phyloP scores from a whole-genome alignment of 1,140 invertebrate genomes.

The Drosophila rhopaloa region DNA sequence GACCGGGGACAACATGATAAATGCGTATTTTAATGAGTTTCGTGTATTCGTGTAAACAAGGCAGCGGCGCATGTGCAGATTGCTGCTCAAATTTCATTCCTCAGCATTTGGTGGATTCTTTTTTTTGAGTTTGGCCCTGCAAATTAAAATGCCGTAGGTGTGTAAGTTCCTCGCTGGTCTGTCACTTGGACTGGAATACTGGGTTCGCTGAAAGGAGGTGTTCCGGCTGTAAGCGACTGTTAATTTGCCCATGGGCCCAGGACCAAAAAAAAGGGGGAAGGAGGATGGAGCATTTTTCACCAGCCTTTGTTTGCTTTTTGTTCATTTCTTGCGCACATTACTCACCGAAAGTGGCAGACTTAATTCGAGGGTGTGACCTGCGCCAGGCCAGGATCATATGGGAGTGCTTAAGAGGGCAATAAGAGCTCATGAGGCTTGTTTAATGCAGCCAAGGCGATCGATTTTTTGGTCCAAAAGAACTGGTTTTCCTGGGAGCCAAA shows the following conservation, averaged over 20 bases:
- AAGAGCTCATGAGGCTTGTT: constrained; percentile 46
- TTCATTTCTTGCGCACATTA: constrained; percentile 57
- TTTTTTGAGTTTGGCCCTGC: constrained; percentile 24
- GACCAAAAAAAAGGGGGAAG: constrained; percentile 5
- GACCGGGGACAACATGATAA: constrained; percentile 65
- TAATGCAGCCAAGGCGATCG: constrained; percentile 38
- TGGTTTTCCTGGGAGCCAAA: constrained; percentile 2
- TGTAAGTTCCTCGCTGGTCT: constrained; percentile 51
- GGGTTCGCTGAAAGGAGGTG: constrained; percentile 72
- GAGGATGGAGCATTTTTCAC: constrained; percentile 31
- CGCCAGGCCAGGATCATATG: constrained; percentile 57
- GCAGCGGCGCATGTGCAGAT: constrained; percentile 59
- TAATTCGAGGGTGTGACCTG: constrained; percentile 76
- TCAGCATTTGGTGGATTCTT: constrained; percentile 50
- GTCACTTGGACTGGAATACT: constrained; percentile 48
- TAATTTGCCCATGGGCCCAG: constrained; percentile 61
- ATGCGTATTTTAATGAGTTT: constrained; percentile 83
- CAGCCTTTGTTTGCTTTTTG: constrained; percentile 44
- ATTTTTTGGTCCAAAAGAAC: constrained; percentile 32
- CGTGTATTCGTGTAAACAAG: constrained; percentile 83
- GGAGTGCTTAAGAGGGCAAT: constrained; percentile 57
- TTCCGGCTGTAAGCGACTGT: constrained; percentile 73
- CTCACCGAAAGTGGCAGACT: constrained; percentile 70
- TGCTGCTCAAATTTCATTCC: constrained; percentile 48
- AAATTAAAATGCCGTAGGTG: constrained; percentile 76